Evolutionary conservation across 2,888 invertebrate genomes (phyloP).

Genomic region (Tinea semifulvella): DNA sequence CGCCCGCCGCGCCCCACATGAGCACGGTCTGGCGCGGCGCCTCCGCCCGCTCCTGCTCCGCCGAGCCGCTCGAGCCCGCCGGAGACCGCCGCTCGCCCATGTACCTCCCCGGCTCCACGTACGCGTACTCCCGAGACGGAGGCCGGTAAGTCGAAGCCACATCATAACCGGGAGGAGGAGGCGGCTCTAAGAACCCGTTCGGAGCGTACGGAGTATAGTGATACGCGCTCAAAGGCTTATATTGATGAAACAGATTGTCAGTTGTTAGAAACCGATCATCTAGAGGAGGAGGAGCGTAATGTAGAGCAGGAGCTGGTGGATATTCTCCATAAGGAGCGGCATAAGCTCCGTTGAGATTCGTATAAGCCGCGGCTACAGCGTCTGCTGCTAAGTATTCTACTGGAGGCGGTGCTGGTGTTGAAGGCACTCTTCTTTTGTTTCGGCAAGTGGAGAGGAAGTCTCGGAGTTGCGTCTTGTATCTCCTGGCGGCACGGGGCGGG

Average conservation of each 20-base stretch:
- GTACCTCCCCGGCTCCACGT: slow-evolving; percentile 67
- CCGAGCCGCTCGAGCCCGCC: slow-evolving; percentile 51
- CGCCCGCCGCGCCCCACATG: slow-evolving; percentile 84
- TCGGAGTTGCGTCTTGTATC: slow-evolving; percentile 92
- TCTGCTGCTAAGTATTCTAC: slow-evolving; percentile 76
- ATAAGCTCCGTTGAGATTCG: slow-evolving; percentile 81
- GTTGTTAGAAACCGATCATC: slow-evolving; percentile 80
- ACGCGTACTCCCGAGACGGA: slow-evolving; percentile 64
- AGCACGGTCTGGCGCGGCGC: slow-evolving; percentile 88
- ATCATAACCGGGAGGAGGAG: slow-evolving; percentile 67
- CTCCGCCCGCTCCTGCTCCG: slow-evolving; percentile 60
- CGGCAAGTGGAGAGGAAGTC: slow-evolving; percentile 94
- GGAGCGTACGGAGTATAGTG: slow-evolving; percentile 78
- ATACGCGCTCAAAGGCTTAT: slow-evolving; percentile 85
- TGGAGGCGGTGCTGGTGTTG: slow-evolving; percentile 68
- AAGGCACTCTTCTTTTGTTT: slow-evolving; percentile 74
- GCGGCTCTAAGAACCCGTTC: slow-evolving; percentile 85
- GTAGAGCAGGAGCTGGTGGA: slow-evolving; percentile 73
- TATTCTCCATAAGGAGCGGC: slow-evolving; percentile 79
- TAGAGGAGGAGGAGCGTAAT: slow-evolving; percentile 71
- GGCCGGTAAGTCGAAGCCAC: slow-evolving; percentile 72
- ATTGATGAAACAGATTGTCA: slow-evolving; percentile 90
- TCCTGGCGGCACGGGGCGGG: slow-evolving; percentile 83
- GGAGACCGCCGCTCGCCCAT: slow-evolving; percentile 71
- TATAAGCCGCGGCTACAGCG: slow-evolving; percentile 81